Percentiles rank a stretch among this genome's conserved stretches.
These are phyloP conservation scores for Latrodectus hesperus DNA, from an alignment of 2,888 invertebrate species.

Conservation along the genomic window DNA sequence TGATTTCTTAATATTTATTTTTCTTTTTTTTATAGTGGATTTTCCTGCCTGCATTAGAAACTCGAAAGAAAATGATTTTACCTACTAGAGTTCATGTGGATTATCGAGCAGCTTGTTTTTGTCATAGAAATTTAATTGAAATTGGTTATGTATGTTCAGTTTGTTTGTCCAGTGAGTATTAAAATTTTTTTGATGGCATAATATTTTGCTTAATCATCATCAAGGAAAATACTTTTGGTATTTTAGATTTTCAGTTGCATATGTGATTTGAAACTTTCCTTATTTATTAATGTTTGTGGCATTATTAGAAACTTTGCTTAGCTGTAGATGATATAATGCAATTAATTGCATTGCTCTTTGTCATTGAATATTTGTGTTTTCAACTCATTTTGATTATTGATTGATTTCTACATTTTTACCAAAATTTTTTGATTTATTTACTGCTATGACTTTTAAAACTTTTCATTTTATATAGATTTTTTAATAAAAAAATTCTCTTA, in stretches of 20 bases:
- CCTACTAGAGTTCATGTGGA: conserved; percentile 94
- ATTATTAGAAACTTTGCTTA: neutral
- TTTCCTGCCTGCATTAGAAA: conserved; percentile 85
- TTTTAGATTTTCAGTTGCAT: neutral
- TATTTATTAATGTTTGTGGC: neutral
- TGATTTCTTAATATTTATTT: neutral
- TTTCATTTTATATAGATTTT: too few relatives aligned
- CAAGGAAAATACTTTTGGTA: too few relatives aligned
- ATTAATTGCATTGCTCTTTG: neutral
- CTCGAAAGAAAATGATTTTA: conserved; percentile 85
- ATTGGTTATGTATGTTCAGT: conserved; percentile 98
- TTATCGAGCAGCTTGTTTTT: conserved; percentile 98
- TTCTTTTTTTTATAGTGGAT: conserved; percentile 82
- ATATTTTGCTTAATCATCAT: neutral
- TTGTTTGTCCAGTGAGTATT: conserved; percentile 89
- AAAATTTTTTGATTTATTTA: too few relatives aligned
- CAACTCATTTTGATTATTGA: too few relatives aligned
- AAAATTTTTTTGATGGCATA: neutral
- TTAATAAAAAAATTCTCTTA: too few relatives aligned
- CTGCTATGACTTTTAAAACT: too few relatives aligned
- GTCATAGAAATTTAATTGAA: conserved; percentile 94
- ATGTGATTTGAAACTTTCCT: neutral
- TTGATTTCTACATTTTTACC: too few relatives aligned
- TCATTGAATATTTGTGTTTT: too few relatives aligned
- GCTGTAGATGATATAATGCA: neutral